Evolutionary conservation across 2,797 vertebrate species (phyloP).

Genomic region (Gila robusta): DNA sequence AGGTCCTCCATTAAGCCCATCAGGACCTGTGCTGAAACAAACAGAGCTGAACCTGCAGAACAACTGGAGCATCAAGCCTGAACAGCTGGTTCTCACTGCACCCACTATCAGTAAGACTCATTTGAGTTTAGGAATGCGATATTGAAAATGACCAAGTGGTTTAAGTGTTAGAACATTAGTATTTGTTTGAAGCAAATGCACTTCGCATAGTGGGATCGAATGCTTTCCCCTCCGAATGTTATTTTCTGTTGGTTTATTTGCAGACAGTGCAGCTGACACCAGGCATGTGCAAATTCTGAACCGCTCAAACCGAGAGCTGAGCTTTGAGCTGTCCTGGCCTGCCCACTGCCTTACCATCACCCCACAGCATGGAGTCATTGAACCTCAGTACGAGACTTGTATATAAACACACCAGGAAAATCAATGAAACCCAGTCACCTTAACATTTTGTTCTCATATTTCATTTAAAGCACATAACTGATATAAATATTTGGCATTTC

Average conservation of each 20-base stretch:
- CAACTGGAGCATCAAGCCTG: conserved; percentile 86
- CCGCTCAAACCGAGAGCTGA: conserved; percentile 79
- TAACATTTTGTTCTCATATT: not conserved
- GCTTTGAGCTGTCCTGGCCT: conserved; percentile 95
- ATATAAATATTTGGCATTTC: not conserved
- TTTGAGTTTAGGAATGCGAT: not conserved
- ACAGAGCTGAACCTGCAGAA: conserved; percentile 62
- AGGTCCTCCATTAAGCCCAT: conserved; percentile 83
- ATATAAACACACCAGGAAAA: not conserved
- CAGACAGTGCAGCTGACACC: conserved; percentile 82
- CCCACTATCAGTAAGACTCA: conserved; percentile 83
- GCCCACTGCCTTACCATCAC: conserved; percentile 95
- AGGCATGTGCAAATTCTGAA: conserved; percentile 85
- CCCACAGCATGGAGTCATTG: conserved; percentile 89
- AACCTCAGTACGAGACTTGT: conserved; percentile 84
- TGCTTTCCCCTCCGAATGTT: not conserved
- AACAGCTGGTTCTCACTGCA: conserved; percentile 83
- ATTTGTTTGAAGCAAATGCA: not conserved
- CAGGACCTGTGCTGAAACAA: conserved; percentile 71
- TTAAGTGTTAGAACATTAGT: not conserved
- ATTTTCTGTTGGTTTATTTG: conserved; percentile 36
- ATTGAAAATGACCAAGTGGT: not conserved
- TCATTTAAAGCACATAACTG: not conserved
- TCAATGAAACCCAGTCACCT: no score
- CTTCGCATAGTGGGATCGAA: not conserved